A percentile compares a stretch with the other conserved stretches of the same genome.
These are phyloP conservation scores for Jordanella pulchra DNA, from an alignment of 2,797 vertebrate species.

Conservation along the genomic window DNA sequence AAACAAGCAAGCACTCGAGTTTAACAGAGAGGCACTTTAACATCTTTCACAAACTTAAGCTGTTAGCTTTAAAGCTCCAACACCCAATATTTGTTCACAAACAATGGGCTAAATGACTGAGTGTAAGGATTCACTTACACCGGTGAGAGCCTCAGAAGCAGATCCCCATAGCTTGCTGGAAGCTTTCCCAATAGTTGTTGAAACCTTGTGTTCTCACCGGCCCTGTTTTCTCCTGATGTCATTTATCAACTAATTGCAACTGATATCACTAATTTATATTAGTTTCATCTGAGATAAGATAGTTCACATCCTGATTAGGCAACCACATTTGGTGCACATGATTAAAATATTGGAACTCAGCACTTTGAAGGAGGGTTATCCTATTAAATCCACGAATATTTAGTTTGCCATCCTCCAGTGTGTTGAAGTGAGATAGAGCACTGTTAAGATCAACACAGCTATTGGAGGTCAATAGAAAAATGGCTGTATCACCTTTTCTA, in stretches of 20 bases:
- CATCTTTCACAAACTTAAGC: not conserved
- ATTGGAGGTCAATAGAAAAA: not conserved
- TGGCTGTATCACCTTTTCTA: too few relatives aligned
- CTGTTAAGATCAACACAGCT: not conserved
- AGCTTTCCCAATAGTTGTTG: not conserved
- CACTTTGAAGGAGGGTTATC: too few relatives aligned
- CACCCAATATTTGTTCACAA: conserved; percentile 6
- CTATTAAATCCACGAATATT: not conserved
- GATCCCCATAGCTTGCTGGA: not conserved
- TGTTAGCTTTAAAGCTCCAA: conserved; percentile 19
- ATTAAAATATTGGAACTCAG: too few relatives aligned
- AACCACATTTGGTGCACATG: not conserved
- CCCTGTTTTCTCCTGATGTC: not conserved
- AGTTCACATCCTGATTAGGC: not conserved
- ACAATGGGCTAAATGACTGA: conserved; percentile 8
- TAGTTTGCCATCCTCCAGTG: not conserved
- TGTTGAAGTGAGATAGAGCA: not conserved
- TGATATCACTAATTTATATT: not conserved
- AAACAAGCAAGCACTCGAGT: conserved; percentile 28
- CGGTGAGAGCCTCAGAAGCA: not conserved
- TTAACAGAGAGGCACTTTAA: conserved; percentile 40
- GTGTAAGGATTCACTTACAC: not conserved
- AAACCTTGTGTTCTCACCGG: not conserved
- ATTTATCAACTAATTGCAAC: not conserved
- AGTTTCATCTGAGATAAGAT: not conserved